Percentiles rank a stretch among this genome's conserved stretches.
Conservation (phyloP, 2,113 vertebrate genomes). For the zebrafish (Danio rerio) region GRCz12tu NC_133176.1:39918501-39919000, state of each 20-base stretch:
- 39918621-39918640: too few species aligned
- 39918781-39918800: conserved; percentile 70
- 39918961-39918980: not conserved
- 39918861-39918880: conserved; percentile 8
- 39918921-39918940: not conserved
- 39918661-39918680: too few species aligned
- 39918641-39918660: too few species aligned
- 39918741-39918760: conserved; percentile 50
- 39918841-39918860: conserved; percentile 22
- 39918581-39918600: too few species aligned
- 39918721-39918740: not conserved
- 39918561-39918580: too few species aligned
- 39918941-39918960: not conserved
- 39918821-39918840: conserved; percentile 39
- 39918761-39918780: conserved; percentile 71
- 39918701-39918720: not conserved
- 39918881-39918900: not conserved
- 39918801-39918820: conserved; percentile 58
- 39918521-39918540: too few species aligned
- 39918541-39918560: too few species aligned
- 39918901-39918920: not conserved
- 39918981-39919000: not conserved
- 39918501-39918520: too few species aligned
- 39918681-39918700: not conserved
- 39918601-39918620: too few species aligned